Percentiles rank a stretch among this genome's conserved stretches.
These are phyloP conservation scores for Danionella dracula DNA, from an alignment of 2,797 vertebrate genomes.

Conservation along the genomic window DNA sequence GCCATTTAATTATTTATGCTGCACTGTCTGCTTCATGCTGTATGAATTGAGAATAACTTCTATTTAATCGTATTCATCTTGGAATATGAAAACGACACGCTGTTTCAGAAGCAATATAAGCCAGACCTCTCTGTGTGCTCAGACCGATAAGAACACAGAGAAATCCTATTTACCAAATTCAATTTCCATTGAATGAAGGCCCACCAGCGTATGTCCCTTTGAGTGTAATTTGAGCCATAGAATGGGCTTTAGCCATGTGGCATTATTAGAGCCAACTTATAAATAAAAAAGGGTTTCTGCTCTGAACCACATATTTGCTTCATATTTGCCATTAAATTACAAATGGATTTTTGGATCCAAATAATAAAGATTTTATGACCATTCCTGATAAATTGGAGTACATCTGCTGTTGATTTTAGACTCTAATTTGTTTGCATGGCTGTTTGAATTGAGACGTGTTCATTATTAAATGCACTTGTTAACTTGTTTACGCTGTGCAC, in stretches of 20 bases:
- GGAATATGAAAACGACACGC: slow-evolving; percentile 38
- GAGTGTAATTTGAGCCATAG: slow-evolving; percentile 37
- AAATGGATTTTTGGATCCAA: not conserved
- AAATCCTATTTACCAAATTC: slow-evolving; percentile 46
- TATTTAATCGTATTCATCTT: slow-evolving; percentile 47
- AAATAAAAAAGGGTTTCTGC: slow-evolving; percentile 1
- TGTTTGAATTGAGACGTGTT: slow-evolving; percentile 34
- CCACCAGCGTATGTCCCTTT: slow-evolving; percentile 29
- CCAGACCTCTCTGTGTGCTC: slow-evolving; percentile 14
- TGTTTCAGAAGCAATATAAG: slow-evolving; percentile 27
- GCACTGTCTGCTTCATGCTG: not conserved
- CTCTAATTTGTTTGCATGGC: slow-evolving; percentile 32
- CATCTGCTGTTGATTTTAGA: slow-evolving; percentile 10
- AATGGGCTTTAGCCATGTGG: slow-evolving; percentile 25
- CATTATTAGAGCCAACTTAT: slow-evolving; percentile 20
- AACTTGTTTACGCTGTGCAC: slow-evolving; percentile 28
- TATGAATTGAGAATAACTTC: slow-evolving; percentile 37
- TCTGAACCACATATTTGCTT: not conserved
- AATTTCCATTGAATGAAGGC: slow-evolving; percentile 44
- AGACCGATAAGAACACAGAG: slow-evolving; percentile 46
- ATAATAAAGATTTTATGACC: slow-evolving; percentile 9
- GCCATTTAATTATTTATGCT: slow-evolving; percentile 6
- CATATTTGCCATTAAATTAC: not conserved
- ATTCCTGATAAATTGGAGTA: slow-evolving; percentile 7
- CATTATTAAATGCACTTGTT: slow-evolving; percentile 31